Percentiles rank a stretch among this genome's conserved stretches.
These are phyloP conservation scores for Homarus americanus DNA, from an alignment of 1,140 invertebrate genomes.

Conservation along the genomic window DNA sequence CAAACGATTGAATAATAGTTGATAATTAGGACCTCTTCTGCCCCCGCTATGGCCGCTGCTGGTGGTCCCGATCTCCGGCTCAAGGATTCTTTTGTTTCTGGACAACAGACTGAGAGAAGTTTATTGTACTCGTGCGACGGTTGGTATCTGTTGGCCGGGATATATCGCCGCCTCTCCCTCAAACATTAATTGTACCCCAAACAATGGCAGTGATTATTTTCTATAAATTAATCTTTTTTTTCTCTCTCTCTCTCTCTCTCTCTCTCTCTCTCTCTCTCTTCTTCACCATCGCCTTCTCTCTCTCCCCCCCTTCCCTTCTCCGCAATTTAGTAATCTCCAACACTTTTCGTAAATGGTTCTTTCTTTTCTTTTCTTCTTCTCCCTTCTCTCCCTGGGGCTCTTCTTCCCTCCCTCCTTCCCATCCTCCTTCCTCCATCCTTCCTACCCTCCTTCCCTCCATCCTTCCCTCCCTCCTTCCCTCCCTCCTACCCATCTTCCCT, in stretches of 20 bases:
- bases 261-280: not conserved
- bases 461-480: too few relatives aligned
- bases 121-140: not conserved
- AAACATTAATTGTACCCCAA: not conserved
- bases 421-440: not conserved
- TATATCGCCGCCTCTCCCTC: not conserved
- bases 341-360: too few relatives aligned
- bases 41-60: not conserved
- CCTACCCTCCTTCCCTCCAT: not conserved
- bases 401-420: not conserved
- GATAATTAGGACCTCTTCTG: slow-evolving; percentile 23
- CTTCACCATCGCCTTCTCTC: not conserved
- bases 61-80: slow-evolving; percentile 1
- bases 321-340: too few relatives aligned
- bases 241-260: not conserved
- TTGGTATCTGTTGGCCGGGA: not conserved
- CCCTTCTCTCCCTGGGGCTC: not conserved
- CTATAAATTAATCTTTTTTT: not conserved
- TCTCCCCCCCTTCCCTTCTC: not conserved
- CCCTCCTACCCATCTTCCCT: too few relatives aligned
- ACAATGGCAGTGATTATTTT: not conserved
- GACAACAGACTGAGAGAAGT: not conserved
- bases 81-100: slow-evolving; percentile 2
- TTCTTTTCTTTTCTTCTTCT: not conserved
- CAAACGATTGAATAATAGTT: slow-evolving; percentile 10